Conservation (phyloP, 2,888 invertebrate genomes). For the Cephalotes varians region DNA sequence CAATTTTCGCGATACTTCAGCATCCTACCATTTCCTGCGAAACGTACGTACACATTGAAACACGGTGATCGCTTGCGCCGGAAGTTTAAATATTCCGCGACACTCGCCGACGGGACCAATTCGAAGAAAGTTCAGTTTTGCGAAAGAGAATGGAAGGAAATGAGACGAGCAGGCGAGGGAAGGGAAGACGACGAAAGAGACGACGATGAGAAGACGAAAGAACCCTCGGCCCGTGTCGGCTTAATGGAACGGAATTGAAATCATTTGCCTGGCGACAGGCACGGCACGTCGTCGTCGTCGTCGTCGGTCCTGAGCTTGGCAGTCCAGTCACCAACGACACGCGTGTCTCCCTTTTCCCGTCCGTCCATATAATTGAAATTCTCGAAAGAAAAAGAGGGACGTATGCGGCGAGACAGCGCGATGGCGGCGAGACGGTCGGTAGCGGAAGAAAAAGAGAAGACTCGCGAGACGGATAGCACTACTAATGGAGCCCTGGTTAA, state of each 20-base stretch:
- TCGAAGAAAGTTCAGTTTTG: constrained; percentile 73
- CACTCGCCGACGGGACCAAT: constrained; percentile 64
- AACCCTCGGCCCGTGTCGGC: constrained; percentile 68
- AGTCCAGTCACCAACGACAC: constrained; percentile 67
- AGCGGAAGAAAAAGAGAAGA: constrained; percentile 59
- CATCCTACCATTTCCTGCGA: constrained; percentile 20
- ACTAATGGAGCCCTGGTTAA: constrained; percentile 80
- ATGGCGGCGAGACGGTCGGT: constrained; percentile 14
- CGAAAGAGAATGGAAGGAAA: constrained; percentile 49
- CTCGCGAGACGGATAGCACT: constrained; percentile 75
- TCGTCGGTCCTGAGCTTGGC: constrained; percentile 71
- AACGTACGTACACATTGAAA: constrained; percentile 4
- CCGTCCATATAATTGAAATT: constrained; percentile 73
- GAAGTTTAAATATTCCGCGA: constrained; percentile 72
- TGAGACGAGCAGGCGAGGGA: constrained; percentile 14
- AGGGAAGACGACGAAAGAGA: constrained; percentile 37
- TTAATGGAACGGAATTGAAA: constrained; percentile 77
- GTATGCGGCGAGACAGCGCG: background rate
- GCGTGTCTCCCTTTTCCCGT: constrained; percentile 21
- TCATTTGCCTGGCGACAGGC: constrained; percentile 75
- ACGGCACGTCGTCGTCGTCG: constrained; percentile 54
- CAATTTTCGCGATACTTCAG: constrained; percentile 40
- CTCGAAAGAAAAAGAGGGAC: constrained; percentile 63
- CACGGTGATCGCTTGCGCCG: background rate
- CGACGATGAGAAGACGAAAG: constrained; percentile 41